Conservation (phyloP, 2,888 invertebrate species). For the Xylota segnis region DNA sequence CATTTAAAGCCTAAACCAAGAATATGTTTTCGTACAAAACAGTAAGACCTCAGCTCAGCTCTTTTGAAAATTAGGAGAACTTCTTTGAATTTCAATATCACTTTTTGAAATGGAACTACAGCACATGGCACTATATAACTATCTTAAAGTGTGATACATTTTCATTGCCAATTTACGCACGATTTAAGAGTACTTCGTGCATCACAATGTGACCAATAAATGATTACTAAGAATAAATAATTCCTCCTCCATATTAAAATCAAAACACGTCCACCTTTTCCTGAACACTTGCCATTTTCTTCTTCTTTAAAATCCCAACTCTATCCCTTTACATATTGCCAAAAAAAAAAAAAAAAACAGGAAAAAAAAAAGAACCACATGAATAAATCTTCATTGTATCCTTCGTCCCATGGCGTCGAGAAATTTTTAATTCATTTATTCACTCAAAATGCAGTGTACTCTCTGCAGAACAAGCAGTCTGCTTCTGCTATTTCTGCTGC, state of each 20-base stretch:
- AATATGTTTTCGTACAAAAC: no score
- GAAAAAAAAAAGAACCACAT: conserved; percentile 56
- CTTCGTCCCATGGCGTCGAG: conserved; percentile 56
- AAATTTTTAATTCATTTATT: conserved; percentile 76
- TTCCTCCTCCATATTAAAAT: conserved; percentile 1
- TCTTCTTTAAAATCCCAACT: conserved; percentile 13
- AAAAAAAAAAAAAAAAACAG: conserved; percentile 47
- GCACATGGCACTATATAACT: neutral
- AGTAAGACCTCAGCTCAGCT: no score
- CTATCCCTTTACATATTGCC: conserved; percentile 36
- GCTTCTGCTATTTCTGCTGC: conserved; percentile 43
- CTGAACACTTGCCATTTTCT: conserved; percentile 1
- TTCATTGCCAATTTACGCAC: neutral
- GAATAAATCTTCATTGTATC: conserved; percentile 73
- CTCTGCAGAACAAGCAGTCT: conserved; percentile 63
- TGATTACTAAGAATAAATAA: neutral
- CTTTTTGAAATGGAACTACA: no score
- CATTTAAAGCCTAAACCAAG: no score
- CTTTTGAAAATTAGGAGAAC: no score
- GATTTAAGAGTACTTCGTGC: neutral
- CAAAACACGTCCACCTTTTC: conserved; percentile 21
- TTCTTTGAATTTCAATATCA: no score
- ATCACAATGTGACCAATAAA: neutral
- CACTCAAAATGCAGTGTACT: conserved; percentile 73
- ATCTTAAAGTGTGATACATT: neutral